Conservation (phyloP, 2,888 invertebrate genomes). For the Harpalus rufipes region DNA sequence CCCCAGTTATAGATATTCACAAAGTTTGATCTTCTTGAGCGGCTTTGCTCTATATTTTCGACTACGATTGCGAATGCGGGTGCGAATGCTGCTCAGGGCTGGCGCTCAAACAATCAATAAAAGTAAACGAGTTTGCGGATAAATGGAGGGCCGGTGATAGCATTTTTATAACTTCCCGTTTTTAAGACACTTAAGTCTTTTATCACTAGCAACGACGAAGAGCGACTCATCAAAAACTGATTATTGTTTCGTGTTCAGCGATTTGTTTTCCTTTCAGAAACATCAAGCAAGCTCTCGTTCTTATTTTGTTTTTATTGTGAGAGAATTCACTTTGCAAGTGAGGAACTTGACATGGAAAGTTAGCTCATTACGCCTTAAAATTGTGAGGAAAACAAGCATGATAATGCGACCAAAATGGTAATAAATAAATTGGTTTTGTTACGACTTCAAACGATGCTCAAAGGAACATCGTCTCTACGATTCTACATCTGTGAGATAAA, state of each 20-base stretch:
- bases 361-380: constrained; percentile 46
- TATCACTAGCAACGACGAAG: constrained; percentile 51
- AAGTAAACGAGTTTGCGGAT: constrained; percentile 63
- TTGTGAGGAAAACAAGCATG: constrained; percentile 33
- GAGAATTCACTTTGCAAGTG: constrained; percentile 33
- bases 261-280: constrained; percentile 61
- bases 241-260: constrained; percentile 63
- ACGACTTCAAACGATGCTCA: constrained; percentile 21
- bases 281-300: neutral
- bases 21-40: constrained; percentile 37
- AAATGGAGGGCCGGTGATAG: constrained; percentile 59
- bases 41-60: constrained; percentile 56
- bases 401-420: constrained; percentile 31
- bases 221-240: constrained; percentile 64
- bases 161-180: constrained; percentile 65
- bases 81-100: neutral
- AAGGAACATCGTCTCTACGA: constrained; percentile 4
- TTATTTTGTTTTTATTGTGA: constrained; percentile 32
- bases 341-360: constrained; percentile 41
- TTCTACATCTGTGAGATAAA: neutral
- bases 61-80: constrained; percentile 3
- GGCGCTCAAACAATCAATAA: constrained; percentile 61
- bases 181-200: constrained; percentile 63
- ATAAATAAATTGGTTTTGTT: constrained; percentile 50
- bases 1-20: constrained; percentile 45